phyloP scores from a whole-genome alignment of 2,888 invertebrate genomes.

The Prosopocoilus inquinatus region DNA sequence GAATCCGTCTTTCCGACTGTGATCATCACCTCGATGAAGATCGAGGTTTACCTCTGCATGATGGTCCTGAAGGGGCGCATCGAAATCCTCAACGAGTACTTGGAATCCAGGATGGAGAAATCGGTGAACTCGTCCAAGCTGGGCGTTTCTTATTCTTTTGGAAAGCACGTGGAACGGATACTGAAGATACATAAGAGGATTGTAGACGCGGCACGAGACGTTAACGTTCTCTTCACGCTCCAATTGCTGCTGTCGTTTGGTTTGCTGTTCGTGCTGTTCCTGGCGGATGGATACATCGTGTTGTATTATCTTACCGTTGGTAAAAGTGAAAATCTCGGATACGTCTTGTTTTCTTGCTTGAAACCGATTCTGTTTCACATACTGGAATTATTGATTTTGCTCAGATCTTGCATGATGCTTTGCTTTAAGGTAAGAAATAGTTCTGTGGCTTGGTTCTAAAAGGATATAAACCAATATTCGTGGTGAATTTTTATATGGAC shows the following conservation, averaged over 20 bases:
- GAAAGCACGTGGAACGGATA: conserved; percentile 7
- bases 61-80: conserved; percentile 12
- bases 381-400: conserved; percentile 8
- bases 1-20: background rate
- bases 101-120: conserved; percentile 2
- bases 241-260: conserved; percentile 10
- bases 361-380: conserved; percentile 9
- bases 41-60: conserved; percentile 18
- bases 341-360: conserved; percentile 1
- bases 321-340: background rate
- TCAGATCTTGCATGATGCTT: conserved; percentile 12
- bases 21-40: conserved; percentile 12
- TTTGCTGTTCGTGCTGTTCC: conserved; percentile 8
- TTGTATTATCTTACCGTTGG: conserved; percentile 16
- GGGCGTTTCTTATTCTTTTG: conserved; percentile 5
- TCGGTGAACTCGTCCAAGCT: background rate
- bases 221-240: conserved; percentile 10
- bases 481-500: too few relatives aligned
- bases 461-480: too few relatives aligned
- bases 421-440: conserved; percentile 11
- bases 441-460: too few relatives aligned
- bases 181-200: conserved; percentile 18
- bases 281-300: conserved; percentile 18
- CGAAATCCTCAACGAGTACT: conserved; percentile 9
- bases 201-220: conserved; percentile 5